Evolutionary conservation across 2,888 invertebrate species (phyloP).

Genomic region (Drosophila buzzatii): DNA sequence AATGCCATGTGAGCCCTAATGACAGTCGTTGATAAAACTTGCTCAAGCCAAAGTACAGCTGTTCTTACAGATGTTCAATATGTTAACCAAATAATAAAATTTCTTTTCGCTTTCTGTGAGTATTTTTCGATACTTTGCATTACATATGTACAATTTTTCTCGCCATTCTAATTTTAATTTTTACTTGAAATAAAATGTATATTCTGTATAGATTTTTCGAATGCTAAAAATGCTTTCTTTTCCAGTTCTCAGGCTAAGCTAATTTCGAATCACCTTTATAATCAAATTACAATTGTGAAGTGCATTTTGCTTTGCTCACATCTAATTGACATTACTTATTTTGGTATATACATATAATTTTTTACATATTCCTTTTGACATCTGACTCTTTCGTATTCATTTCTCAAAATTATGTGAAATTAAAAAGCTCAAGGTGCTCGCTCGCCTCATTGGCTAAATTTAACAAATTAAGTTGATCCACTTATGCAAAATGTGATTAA

Average conservation of each 20-base stretch:
- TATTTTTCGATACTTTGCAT: not conserved
- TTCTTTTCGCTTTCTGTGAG: not conserved
- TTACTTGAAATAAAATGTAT: too few species aligned
- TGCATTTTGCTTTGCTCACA: not conserved
- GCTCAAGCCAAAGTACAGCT: conserved; percentile 12
- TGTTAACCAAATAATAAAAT: not conserved
- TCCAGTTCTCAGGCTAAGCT: not conserved
- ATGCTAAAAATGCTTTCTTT: not conserved
- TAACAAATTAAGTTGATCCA: conserved; percentile 36
- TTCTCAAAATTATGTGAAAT: conserved; percentile 8
- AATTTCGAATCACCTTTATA: not conserved
- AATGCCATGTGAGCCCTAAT: conserved; percentile 10
- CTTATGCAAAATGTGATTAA: conserved; percentile 38
- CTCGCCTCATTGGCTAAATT: not conserved
- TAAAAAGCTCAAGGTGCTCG: not conserved
- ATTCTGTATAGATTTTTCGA: too few species aligned
- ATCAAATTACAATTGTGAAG: not conserved
- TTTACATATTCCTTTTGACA: not conserved
- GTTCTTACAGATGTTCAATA: not conserved
- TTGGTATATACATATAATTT: not conserved
- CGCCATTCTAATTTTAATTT: too few species aligned
- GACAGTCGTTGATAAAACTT: conserved; percentile 17
- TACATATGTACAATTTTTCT: too few species aligned
- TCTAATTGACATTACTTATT: not conserved
- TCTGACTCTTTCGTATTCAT: not conserved